A percentile compares a stretch with the other conserved stretches of the same genome.
Conservation (phyloP, 2,888 invertebrate genomes). For the Drosophila nr. perissopoda region DNA sequence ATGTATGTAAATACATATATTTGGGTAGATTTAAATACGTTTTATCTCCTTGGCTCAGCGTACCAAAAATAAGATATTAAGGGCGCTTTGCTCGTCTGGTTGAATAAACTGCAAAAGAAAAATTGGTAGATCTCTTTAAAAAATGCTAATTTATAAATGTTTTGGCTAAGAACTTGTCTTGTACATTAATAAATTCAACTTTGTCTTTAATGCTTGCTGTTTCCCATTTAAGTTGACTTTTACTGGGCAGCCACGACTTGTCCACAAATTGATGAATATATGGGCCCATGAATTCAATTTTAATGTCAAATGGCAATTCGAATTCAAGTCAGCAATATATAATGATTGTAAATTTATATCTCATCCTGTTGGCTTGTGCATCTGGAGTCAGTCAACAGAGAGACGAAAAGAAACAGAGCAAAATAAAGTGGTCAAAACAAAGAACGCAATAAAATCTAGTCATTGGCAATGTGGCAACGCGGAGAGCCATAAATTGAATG, state of each 20-base stretch:
- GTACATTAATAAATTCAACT: not conserved
- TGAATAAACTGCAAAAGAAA: not conserved
- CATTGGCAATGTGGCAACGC: constrained; percentile 66
- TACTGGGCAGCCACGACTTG: constrained; percentile 14
- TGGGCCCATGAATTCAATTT: constrained; percentile 29
- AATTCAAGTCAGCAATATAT: constrained; percentile 41
- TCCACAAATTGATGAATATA: constrained; percentile 26
- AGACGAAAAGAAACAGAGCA: not conserved
- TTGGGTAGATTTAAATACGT: constrained; percentile 9
- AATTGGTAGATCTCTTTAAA: not conserved
- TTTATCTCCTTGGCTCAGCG: constrained; percentile 33
- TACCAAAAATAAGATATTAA: constrained; percentile 8
- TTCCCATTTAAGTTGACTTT: not conserved
- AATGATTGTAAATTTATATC: constrained; percentile 73
- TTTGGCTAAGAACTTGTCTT: not conserved
- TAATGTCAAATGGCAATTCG: constrained; percentile 46
- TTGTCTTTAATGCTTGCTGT: not conserved
- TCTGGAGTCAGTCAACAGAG: constrained; percentile 54
- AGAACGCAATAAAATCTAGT: constrained; percentile 50
- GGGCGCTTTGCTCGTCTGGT: constrained; percentile 10
- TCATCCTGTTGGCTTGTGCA: constrained; percentile 48
- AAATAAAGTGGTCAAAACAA: constrained; percentile 53
- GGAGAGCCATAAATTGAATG: constrained; percentile 75
- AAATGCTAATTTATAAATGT: not conserved
- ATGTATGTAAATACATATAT: not conserved